These are phyloP conservation scores for Volucella zonaria DNA, from an alignment of 2,888 invertebrate species.

Conservation along the genomic window DNA sequence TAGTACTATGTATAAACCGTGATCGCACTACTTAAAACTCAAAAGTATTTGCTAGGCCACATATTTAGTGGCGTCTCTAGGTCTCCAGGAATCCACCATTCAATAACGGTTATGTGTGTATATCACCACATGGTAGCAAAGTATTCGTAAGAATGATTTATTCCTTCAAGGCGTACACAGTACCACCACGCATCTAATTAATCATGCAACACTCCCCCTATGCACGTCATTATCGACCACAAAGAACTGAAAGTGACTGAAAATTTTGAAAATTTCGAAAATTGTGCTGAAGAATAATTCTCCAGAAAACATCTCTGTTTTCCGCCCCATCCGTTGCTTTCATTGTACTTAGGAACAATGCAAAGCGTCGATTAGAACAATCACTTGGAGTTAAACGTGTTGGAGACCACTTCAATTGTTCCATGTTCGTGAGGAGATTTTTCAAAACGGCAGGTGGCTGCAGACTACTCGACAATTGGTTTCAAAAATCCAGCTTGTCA, in stretches of 20 bases:
- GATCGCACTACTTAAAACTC: too few species aligned
- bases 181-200: slow-evolving; percentile 3
- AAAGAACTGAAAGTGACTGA: slow-evolving; percentile 9
- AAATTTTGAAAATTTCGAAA: not conserved
- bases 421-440: slow-evolving; percentile 34
- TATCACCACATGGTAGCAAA: not conserved
- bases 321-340: not conserved
- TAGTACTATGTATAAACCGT: too few species aligned
- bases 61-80: too few species aligned
- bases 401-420: slow-evolving; percentile 42
- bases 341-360: slow-evolving; percentile 54
- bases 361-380: slow-evolving; percentile 57
- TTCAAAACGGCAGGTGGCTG: slow-evolving; percentile 44
- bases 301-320: not conserved
- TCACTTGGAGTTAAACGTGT: slow-evolving; percentile 40
- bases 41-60: too few species aligned
- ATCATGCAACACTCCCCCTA: slow-evolving; percentile 6
- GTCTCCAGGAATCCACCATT: too few species aligned
- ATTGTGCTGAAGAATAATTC: slow-evolving; percentile 6
- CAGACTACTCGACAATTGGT: slow-evolving; percentile 17
- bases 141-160: slow-evolving; percentile 2
- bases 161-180: slow-evolving; percentile 1
- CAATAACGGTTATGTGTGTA: not conserved
- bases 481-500: slow-evolving; percentile 6
- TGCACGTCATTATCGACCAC: not conserved